Evolutionary conservation across 1,140 invertebrate genomes (phyloP).

Genomic region (Bombus ignitus): DNA sequence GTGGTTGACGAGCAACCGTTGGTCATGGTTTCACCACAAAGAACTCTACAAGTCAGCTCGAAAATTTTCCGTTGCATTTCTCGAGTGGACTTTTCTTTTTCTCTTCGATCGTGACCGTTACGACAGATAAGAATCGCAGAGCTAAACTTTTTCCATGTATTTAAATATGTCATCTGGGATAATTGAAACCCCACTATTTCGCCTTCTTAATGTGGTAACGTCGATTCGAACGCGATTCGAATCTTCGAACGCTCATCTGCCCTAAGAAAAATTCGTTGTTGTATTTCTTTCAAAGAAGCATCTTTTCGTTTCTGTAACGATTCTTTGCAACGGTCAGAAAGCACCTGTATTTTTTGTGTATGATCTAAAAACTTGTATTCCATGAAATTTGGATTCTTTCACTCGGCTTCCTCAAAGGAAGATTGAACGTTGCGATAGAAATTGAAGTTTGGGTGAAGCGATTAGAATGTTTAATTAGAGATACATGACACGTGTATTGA

Average conservation of each 20-base stretch:
- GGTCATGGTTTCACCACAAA: conserved; percentile 44
- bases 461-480: background rate
- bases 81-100: conserved; percentile 41
- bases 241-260: conserved; percentile 33
- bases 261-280: conserved; percentile 17
- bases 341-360: conserved; percentile 3
- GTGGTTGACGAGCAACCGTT: conserved; percentile 58
- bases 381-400: too few relatives aligned
- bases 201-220: background rate
- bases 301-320: background rate
- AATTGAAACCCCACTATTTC: conserved; percentile 18
- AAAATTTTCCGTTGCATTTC: conserved; percentile 29
- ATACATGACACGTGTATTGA: background rate
- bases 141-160: conserved; percentile 50
- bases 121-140: conserved; percentile 44
- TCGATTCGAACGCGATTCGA: conserved; percentile 24
- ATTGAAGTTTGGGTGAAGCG: background rate
- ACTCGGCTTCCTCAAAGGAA: too few relatives aligned
- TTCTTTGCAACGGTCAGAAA: background rate
- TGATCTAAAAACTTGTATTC: background rate
- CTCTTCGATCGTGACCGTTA: conserved; percentile 44
- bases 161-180: conserved; percentile 44
- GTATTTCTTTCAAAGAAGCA: background rate
- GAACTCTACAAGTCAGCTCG: background rate
- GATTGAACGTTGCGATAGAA: background rate